Evolutionary conservation across 2,113 vertebrate genomes (phyloP).

Genomic region (Buteo buteo): DNA sequence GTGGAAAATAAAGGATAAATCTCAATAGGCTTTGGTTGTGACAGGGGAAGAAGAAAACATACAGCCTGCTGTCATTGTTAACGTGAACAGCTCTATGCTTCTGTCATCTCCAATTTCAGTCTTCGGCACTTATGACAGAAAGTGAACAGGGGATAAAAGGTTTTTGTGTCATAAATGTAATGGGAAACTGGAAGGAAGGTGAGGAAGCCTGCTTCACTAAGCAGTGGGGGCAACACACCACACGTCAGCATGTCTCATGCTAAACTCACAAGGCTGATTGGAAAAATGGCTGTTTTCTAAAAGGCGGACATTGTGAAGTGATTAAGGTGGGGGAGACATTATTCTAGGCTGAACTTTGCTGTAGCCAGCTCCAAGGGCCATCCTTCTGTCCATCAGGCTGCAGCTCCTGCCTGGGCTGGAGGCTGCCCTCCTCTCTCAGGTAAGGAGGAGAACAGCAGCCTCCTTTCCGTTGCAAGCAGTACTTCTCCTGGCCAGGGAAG

Average conservation of each 20-base stretch:
- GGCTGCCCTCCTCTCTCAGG: background rate
- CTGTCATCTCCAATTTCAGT: background rate
- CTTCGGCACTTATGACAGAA: background rate
- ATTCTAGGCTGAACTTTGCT: background rate
- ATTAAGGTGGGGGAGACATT: background rate
- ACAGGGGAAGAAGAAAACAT: background rate
- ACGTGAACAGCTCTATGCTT: background rate
- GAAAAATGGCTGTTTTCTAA: background rate
- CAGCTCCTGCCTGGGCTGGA: background rate
- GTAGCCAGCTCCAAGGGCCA: background rate
- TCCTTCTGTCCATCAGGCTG: background rate
- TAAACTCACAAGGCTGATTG: background rate
- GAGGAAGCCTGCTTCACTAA: background rate
- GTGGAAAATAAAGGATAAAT: background rate
- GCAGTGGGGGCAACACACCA: background rate
- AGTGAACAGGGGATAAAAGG: background rate
- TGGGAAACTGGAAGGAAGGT: background rate
- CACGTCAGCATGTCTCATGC: background rate
- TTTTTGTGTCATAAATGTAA: slow-evolving; percentile 6
- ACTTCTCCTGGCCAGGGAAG: background rate
- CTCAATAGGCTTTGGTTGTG: background rate
- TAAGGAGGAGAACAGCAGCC: background rate
- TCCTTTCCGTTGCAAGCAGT: background rate
- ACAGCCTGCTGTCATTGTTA: background rate
- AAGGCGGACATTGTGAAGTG: background rate